These are phyloP conservation scores for Istiophorus platypterus DNA, from an alignment of 2,113 vertebrate species.

Conservation along the genomic window DNA sequence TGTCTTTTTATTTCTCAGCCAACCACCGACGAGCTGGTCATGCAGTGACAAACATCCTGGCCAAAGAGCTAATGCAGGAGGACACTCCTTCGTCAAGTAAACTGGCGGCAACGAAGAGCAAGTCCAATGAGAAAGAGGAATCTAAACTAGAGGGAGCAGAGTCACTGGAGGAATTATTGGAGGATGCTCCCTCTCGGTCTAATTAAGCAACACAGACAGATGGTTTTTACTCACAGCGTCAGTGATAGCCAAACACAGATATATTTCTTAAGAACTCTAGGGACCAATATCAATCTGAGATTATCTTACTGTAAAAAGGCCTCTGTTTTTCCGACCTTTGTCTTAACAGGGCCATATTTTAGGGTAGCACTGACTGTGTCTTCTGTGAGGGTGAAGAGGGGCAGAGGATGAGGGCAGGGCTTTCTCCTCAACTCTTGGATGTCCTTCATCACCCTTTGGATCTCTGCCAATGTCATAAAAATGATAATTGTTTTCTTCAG, in stretches of 20 bases:
- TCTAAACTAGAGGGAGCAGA: conserved; percentile 60
- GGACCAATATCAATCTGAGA: conserved; percentile 38
- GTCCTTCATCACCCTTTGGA: conserved; percentile 29
- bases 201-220: conserved; percentile 62
- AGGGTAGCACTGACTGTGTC: conserved; percentile 40
- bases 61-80: conserved; percentile 90
- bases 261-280: conserved; percentile 38
- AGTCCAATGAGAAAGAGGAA: conserved; percentile 63
- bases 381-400: conserved; percentile 23
- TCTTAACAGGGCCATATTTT: conserved; percentile 36
- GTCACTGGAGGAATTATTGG: conserved; percentile 82
- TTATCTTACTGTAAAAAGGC: conserved; percentile 1
- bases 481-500: conserved; percentile 24
- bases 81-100: conserved; percentile 66
- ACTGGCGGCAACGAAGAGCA: conserved; percentile 36
- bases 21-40: conserved; percentile 89
- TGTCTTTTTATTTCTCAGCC: conserved; percentile 77
- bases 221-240: background rate
- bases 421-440: conserved; percentile 34
- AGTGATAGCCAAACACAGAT: conserved; percentile 22
- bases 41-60: conserved; percentile 90
- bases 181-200: conserved; percentile 65
- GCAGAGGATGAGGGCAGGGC: conserved; percentile 28
- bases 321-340: background rate
- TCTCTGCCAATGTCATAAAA: conserved; percentile 49